Evolutionary conservation across 2,888 invertebrate species (phyloP), one percentile per base, ranked within the genome.

Genomic region (Aelia acuminata): DNA sequence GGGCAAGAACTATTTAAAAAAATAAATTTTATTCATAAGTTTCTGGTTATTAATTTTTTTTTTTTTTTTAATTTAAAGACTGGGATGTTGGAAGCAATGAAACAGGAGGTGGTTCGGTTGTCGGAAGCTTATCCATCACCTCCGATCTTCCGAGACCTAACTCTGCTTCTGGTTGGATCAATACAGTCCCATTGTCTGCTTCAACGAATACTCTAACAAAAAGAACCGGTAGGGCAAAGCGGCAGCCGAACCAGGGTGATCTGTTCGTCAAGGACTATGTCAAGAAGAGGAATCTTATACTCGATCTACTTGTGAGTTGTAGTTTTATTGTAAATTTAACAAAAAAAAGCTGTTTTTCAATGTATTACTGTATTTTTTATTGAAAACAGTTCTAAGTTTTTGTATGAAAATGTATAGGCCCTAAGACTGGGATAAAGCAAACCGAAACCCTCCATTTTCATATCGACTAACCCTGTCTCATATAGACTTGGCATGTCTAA

Each of bases 181-280:
- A 98, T 92, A 98, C 98, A n/a, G 96, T 98, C 91, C 95, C 95
- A 0, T 93, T 96, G 84, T 96, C 96, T 35, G 93, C 95, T 5
- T 97, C 97, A 39, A 95, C 96, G 91, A 97, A 96, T 47, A 95
- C 96, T 91, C 94, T 96, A 90, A 95, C 96, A 91, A 93, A 95
- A 91, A 94, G 97, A 92, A 93, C 96, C 87, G 93, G 94, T 94
- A 95, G 90, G 92, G 93, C 90, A n/a, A 92, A 93, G 48, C 90
- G 91, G 57, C 91, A 91, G 88, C 90, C 90, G 47, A 91, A 91
- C 47, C 93, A 94, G 35, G 95, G 95, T 88, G 97, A 97, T 91
- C 95, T 96, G 0, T 97, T 97, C 92, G 97, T 98, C 89, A 98
- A 98, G 91, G 98, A 98, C 91, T 99, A 98, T 92, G 96, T 98